Percentiles rank a stretch among this genome's conserved stretches.
These are phyloP conservation scores for Vanessa cardui DNA, from an alignment of 2,888 invertebrate genomes.

Conservation along the genomic window DNA sequence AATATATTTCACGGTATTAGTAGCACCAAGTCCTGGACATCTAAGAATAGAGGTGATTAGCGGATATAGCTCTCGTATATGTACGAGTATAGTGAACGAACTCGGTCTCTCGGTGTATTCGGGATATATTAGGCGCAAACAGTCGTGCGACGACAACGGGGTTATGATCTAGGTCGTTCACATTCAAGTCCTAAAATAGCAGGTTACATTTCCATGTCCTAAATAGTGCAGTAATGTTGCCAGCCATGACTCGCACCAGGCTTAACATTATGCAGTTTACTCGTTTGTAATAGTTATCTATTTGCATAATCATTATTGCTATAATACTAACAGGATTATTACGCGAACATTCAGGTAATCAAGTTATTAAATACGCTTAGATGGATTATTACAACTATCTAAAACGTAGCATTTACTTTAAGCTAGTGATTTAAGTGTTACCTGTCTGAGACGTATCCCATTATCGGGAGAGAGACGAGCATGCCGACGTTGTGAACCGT, in stretches of 20 bases:
- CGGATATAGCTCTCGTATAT: background rate
- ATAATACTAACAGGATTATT: background rate
- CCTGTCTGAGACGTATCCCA: conserved; percentile 86
- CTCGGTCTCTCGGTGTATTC: background rate
- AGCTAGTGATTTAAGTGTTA: conserved; percentile 46
- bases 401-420: background rate
- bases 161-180: conserved; percentile 19
- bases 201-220: conserved; percentile 28
- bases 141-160: background rate
- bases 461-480: conserved; percentile 84
- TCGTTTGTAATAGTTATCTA: conserved; percentile 5
- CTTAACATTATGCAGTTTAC: conserved; percentile 7
- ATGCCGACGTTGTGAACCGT: conserved; percentile 86
- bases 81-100: background rate
- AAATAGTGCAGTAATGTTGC: conserved; percentile 21
- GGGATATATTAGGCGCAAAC: too few species aligned
- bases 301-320: conserved; percentile 3
- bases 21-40: background rate
- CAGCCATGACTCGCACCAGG: conserved; percentile 13
- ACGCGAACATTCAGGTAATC: background rate
- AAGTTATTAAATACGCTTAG: background rate
- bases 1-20: background rate
- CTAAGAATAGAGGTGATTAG: background rate
- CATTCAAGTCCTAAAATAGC: conserved; percentile 25
- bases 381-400: background rate